Conservation (phyloP, 2,113 vertebrate species). For the Nothobranchius kuhntae region DNA sequence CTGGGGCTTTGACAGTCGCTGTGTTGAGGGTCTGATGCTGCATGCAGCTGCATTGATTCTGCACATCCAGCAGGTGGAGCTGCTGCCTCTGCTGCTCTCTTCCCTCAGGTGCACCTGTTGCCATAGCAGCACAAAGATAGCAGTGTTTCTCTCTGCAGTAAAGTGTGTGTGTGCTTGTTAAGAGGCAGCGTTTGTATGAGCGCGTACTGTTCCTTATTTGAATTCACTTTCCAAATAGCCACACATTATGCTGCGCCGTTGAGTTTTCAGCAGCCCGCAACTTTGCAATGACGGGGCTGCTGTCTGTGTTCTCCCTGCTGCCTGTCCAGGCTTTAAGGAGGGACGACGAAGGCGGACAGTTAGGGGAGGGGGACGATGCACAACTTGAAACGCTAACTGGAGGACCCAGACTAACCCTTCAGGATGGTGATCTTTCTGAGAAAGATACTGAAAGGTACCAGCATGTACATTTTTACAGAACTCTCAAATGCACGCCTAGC, state of each 20-base stretch:
- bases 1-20: too few species aligned
- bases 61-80: conserved; percentile 62
- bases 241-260: not conserved
- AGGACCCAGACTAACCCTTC: conserved; percentile 27
- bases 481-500: too few species aligned
- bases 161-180: conserved; percentile 37
- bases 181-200: conserved; percentile 35
- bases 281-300: conserved; percentile 86
- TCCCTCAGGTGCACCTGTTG: conserved; percentile 79
- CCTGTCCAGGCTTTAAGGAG: conserved; percentile 81
- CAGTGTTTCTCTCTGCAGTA: conserved; percentile 59
- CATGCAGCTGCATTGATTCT: conserved; percentile 5
- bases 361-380: conserved; percentile 47
- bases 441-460: conserved; percentile 85
- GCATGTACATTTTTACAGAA: not conserved
- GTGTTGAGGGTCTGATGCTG: too few species aligned
- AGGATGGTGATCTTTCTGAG: conserved; percentile 59
- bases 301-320: conserved; percentile 87
- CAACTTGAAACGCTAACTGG: conserved; percentile 35
- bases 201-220: conserved; percentile 38
- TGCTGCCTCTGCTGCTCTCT: conserved; percentile 23
- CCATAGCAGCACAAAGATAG: conserved; percentile 77
- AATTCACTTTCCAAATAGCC: conserved; percentile 47
- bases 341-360: conserved; percentile 68
- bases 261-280: conserved; percentile 32